phyloP scores from a whole-genome alignment of 2,113 vertebrate species.

The Callipepla californica region DNA sequence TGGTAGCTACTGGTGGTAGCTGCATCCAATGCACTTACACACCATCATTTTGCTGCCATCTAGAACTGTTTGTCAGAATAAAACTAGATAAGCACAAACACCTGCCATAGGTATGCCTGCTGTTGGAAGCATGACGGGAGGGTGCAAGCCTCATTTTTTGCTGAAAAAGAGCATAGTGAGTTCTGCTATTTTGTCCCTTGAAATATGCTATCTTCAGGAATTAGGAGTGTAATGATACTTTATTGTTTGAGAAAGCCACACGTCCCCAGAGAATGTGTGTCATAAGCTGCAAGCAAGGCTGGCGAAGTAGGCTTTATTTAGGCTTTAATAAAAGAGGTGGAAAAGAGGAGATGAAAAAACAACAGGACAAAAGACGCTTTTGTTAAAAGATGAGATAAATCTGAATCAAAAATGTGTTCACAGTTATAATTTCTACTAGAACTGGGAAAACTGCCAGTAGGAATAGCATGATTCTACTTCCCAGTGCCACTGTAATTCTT shows the following conservation, averaged over 20 bases:
- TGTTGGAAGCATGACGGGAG: background rate
- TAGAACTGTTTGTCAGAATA: background rate
- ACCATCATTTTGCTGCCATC: slow-evolving; percentile 1
- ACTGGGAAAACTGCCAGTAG: slow-evolving; percentile 30
- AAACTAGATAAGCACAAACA: background rate
- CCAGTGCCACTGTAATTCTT: slow-evolving; percentile 8
- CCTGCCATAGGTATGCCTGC: background rate
- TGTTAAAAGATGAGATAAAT: slow-evolving; percentile 32
- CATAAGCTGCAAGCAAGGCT: background rate
- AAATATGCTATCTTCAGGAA: background rate
- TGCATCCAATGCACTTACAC: background rate
- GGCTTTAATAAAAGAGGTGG: background rate
- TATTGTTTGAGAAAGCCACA: slow-evolving; percentile 56
- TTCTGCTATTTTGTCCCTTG: background rate
- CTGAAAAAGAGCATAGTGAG: background rate
- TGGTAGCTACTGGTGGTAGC: background rate
- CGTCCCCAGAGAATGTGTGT: slow-evolving; percentile 26
- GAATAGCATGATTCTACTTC: slow-evolving; percentile 2
- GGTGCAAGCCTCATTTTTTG: background rate
- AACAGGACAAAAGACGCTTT: slow-evolving; percentile 23
- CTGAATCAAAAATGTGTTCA: slow-evolving; percentile 28
- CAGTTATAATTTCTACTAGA: slow-evolving; percentile 35
- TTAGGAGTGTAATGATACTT: slow-evolving; percentile 17
- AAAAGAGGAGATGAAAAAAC: slow-evolving; percentile 23
- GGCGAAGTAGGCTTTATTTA: background rate